A percentile compares a stretch with the other conserved stretches of the same genome.
These are phyloP conservation scores for Lasiurus cinereus DNA, from an alignment of 2,113 vertebrate genomes.

Conservation along the genomic window DNA sequence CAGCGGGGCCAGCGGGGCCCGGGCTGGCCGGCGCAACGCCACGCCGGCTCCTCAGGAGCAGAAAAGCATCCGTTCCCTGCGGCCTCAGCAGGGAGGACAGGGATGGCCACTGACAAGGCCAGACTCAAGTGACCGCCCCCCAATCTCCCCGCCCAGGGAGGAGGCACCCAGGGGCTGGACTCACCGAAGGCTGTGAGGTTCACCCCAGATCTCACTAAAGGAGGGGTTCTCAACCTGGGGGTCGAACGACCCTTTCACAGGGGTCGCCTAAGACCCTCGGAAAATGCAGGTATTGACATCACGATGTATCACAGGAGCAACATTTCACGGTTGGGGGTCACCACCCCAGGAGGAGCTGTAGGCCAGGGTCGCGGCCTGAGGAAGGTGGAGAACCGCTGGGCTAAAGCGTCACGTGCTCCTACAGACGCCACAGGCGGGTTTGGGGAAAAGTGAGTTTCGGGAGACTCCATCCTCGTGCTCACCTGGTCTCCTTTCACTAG, in stretches of 20 bases:
- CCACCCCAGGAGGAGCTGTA: too few relatives aligned
- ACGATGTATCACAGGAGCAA: too few relatives aligned
- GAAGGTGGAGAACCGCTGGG: too few relatives aligned
- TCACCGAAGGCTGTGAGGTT: conserved; percentile 65
- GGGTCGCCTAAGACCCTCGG: too few relatives aligned
- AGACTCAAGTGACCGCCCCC: conserved; percentile 47
- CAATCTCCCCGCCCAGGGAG: neutral
- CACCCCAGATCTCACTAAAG: conserved; percentile 48
- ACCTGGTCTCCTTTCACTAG: too few relatives aligned
- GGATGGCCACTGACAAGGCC: conserved; percentile 66
- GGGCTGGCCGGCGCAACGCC: conserved; percentile 85
- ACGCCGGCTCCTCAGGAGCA: conserved; percentile 83
- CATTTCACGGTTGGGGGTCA: too few relatives aligned
- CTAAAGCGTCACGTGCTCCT: neutral
- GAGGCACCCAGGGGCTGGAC: conserved; percentile 64
- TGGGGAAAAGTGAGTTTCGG: too few relatives aligned
- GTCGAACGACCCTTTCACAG: too few relatives aligned
- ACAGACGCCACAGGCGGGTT: neutral
- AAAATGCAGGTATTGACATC: too few relatives aligned
- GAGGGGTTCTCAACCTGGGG: too few relatives aligned
- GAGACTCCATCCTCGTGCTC: too few relatives aligned
- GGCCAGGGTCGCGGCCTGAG: too few relatives aligned
- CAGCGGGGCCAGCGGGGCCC: conserved; percentile 79
- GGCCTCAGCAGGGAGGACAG: conserved; percentile 54
- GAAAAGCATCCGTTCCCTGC: conserved; percentile 45